phyloP scores from a whole-genome alignment of 2,888 invertebrate species.

The Synanthedon formicaeformis region DNA sequence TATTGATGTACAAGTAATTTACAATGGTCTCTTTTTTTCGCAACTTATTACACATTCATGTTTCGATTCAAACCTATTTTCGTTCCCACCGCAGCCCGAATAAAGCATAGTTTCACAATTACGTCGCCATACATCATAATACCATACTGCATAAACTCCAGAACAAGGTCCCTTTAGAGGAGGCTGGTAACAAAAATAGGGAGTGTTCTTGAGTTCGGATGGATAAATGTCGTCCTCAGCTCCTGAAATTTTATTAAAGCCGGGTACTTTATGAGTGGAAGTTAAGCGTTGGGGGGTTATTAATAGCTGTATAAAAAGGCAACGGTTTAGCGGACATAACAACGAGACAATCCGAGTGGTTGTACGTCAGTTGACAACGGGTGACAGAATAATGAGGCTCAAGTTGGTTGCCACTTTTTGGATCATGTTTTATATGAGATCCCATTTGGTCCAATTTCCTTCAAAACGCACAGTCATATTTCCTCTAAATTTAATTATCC shows the following conservation, averaged over 20 bases:
- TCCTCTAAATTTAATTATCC: too few relatives aligned
- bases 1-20: conserved; percentile 3
- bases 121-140: conserved; percentile 46
- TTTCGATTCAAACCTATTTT: conserved; percentile 38
- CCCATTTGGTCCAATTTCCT: too few relatives aligned
- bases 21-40: conserved; percentile 21
- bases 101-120: conserved; percentile 53
- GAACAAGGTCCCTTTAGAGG: conserved; percentile 47
- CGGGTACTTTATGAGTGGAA: background rate
- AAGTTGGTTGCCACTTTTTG: too few relatives aligned
- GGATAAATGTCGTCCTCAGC: conserved; percentile 46
- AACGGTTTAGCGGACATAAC: too few relatives aligned
- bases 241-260: conserved; percentile 32
- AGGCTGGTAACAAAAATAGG: conserved; percentile 55
- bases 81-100: conserved; percentile 59
- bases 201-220: conserved; percentile 39
- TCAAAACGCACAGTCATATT: too few relatives aligned
- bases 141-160: conserved; percentile 35
- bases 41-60: conserved; percentile 35
- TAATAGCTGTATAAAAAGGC: background rate
- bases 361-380: too few relatives aligned
- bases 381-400: too few relatives aligned
- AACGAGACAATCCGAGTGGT: background rate
- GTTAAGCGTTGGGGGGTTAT: background rate
- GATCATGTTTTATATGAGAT: too few relatives aligned